Percentiles rank a stretch among this genome's conserved stretches.
These are phyloP conservation scores for Myotis findleyi DNA, from an alignment of 2,797 vertebrate species.

Conservation along the genomic window DNA sequence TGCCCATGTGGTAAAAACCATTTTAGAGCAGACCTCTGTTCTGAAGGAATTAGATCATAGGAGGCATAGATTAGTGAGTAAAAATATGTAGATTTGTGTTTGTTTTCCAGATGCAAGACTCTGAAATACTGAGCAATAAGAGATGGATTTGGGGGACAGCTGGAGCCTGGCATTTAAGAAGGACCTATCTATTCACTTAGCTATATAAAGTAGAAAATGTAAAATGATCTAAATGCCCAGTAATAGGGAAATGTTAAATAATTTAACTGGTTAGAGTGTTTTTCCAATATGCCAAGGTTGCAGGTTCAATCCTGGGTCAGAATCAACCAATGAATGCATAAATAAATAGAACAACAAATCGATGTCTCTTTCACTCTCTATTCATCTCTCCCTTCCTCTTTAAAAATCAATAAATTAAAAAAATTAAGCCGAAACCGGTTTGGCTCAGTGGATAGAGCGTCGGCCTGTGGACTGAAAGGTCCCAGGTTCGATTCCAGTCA, in stretches of 20 bases:
- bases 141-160: not conserved
- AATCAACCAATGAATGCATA: not conserved
- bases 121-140: not conserved
- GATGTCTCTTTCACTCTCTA: not conserved
- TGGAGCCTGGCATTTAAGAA: not conserved
- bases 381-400: not conserved
- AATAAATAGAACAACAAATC: not conserved
- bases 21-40: not conserved
- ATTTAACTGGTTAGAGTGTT: not conserved
- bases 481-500: too few relatives aligned
- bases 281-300: not conserved
- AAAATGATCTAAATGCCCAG: not conserved
- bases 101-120: not conserved
- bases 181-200: not conserved
- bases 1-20: not conserved
- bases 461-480: too few relatives aligned
- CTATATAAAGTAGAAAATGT: not conserved
- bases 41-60: slow-evolving; percentile 18
- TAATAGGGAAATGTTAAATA: not conserved
- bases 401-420: not conserved
- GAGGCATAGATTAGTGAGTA: not conserved
- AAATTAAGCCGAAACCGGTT: not conserved
- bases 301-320: not conserved
- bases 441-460: too few relatives aligned
- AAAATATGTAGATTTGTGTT: not conserved